Evolutionary conservation across 1,140 invertebrate genomes (phyloP), one percentile per base, ranked within the genome.

Genomic region (Bathynomus jamesi): DNA sequence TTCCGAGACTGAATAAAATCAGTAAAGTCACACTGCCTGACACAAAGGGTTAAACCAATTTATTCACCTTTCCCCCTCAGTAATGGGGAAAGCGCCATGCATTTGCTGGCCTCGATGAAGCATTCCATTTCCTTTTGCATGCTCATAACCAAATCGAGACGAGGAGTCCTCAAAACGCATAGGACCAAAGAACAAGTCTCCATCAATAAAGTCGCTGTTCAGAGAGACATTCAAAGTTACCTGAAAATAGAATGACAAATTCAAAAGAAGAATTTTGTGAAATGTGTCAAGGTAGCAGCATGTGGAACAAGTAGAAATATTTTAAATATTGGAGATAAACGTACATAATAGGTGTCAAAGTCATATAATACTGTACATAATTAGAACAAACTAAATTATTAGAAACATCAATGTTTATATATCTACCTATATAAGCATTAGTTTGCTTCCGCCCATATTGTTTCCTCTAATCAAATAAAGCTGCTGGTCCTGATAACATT

Each of bases 181-280:
- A 24, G 71, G 60, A 13, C 80, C 80, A 76, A 84, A 83, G 72
- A 80, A 83, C n/a, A 84, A 67, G 40, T 80, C 75, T 24, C 83
- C 81, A 61, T 80, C 82, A 28, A 76, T 68, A 74, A 81, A 84
- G n/a, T 71, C 53, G n/a, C 71, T 67, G 7, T 79, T 79, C 3
- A 83, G 73, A 21, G 78, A 80, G 21, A 84, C 78, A 76, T 84
- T 84, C 17, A 84, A 62, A 0, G 83, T 84, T 1, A 84, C 79
- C 79, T 79, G 29, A 21, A 75, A 68, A 65, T 21, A 21, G 25
- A 13, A 13, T 30, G 17, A 32, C 0, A 32, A n/a, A 27, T 60
- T 30, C 25, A 21, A 63, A 25, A 24, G 1, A 61, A 2, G 8
- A 24, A 13, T 5, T 61, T 13, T 4, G 7, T 61, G 60, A 61